Evolutionary conservation across 2,888 invertebrate genomes (phyloP), one percentile per base, ranked within the genome.

Genomic region (Hypena proboscidalis): DNA sequence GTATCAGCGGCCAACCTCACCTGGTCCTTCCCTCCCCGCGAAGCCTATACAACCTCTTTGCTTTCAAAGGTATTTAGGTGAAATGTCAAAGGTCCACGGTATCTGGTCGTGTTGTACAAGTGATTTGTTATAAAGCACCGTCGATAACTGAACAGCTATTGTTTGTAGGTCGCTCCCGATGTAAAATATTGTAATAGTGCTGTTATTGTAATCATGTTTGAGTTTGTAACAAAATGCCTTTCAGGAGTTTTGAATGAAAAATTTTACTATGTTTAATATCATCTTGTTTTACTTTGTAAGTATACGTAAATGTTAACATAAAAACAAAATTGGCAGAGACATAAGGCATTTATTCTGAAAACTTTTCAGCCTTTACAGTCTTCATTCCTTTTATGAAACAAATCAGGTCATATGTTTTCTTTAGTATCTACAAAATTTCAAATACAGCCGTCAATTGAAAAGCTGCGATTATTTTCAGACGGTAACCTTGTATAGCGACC

Each of bases 121-220:
- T 72, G 75, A 78, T 82, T 83, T 82, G 79, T 80, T 81, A 74
- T 77, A 77, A 59, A 76, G 69, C 69, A 58, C 67, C 66, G 68
- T 76, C 78, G 78, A 83, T 80, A 79, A 81, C 74, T 79, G 72
- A 75, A 78, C 78, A 72, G 67, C 76, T 66, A 82, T 85, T 86
- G 85, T 85, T 85, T 78, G 68, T 72, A 70, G 67, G 76, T 73
- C 63, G 66, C 73, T 71, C 60, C 58, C 52, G 70, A 66, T 76
- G 70, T 80, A 71, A 79, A 79, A 77, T 73, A 72, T 69, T 74
- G 71, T 72, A 75, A 70, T 72, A 61, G 53, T 73, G 58, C 70
- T 67, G 66, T 70, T 69, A 71, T 73, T 74, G 60, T 61, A 63
- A 62, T 62, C 54, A 61, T 65, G 67, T 67, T 54, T 64, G 59